Evolutionary conservation across 2,888 invertebrate genomes (phyloP).

Genomic region (Catocala nupta): DNA sequence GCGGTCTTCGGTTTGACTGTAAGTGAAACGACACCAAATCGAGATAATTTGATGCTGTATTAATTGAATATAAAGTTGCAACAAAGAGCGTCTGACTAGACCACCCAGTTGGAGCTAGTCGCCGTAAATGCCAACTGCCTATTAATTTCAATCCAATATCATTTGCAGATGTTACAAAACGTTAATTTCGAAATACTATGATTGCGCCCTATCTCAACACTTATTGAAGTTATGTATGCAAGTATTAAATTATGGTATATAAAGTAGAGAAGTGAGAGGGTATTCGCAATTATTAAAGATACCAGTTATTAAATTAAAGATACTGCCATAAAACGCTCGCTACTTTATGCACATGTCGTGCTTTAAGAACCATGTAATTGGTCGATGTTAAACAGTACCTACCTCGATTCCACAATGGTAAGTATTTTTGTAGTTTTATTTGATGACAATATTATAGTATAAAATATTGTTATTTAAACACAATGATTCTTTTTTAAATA

Average conservation of each 20-base stretch:
- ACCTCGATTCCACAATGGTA: not conserved
- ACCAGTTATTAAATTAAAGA: conserved; percentile 29
- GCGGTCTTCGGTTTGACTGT: conserved; percentile 13
- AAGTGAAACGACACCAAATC: conserved; percentile 21
- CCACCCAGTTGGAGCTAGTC: conserved; percentile 40
- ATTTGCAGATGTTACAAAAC: conserved; percentile 34
- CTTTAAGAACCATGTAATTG: not conserved
- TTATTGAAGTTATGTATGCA: conserved; percentile 19
- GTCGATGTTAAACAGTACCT: not conserved
- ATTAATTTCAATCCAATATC: conserved; percentile 46
- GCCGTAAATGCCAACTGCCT: conserved; percentile 40
- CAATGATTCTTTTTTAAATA: too few species aligned
- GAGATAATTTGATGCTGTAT: conserved; percentile 20
- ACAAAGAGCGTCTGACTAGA: conserved; percentile 39
- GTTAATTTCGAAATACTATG: conserved; percentile 33
- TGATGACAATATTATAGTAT: not conserved
- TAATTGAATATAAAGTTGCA: conserved; percentile 36
- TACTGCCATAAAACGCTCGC: conserved; percentile 23
- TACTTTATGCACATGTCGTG: conserved; percentile 11
- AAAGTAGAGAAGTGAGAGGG: conserved; percentile 42
- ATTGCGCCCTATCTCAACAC: conserved; percentile 27
- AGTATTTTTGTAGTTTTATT: not conserved
- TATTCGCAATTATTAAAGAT: conserved; percentile 38
- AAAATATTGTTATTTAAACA: too few species aligned
- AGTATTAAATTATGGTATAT: conserved; percentile 19